These are phyloP conservation scores for Ischnura elegans DNA, from an alignment of 2,888 invertebrate genomes.

Conservation along the genomic window DNA sequence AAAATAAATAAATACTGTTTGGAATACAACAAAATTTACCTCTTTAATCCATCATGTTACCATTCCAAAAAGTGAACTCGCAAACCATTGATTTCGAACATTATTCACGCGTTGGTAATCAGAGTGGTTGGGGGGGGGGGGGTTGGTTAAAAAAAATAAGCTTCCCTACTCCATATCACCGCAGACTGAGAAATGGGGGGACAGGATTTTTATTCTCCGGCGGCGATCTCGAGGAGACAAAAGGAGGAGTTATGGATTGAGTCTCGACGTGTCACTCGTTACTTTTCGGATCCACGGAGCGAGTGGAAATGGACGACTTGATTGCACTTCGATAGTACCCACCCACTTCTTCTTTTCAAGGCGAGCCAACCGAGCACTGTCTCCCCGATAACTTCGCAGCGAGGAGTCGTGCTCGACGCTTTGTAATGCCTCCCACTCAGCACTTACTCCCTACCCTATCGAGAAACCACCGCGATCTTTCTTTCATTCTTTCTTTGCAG, in stretches of 20 bases:
- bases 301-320: neutral
- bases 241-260: neutral
- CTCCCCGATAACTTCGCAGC: neutral
- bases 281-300: neutral
- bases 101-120: neutral
- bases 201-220: neutral
- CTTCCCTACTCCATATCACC: neutral
- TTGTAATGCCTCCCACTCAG: neutral
- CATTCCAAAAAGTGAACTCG: conserved; percentile 1
- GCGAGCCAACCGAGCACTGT: neutral
- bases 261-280: conserved; percentile 6
- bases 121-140: neutral
- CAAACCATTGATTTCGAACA: neutral
- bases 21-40: no score
- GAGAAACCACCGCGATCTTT: no score
- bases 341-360: neutral
- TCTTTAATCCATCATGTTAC: no score
- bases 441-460: no score
- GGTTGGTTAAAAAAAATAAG: no score
- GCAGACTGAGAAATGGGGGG: neutral
- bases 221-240: neutral
- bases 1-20: no score
- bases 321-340: neutral
- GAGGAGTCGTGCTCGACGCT: neutral
- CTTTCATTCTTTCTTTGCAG: no score